Evolutionary conservation across 2,888 invertebrate species (phyloP), one percentile per base, ranked within the genome.

Genomic region (Chironomus tentans): DNA sequence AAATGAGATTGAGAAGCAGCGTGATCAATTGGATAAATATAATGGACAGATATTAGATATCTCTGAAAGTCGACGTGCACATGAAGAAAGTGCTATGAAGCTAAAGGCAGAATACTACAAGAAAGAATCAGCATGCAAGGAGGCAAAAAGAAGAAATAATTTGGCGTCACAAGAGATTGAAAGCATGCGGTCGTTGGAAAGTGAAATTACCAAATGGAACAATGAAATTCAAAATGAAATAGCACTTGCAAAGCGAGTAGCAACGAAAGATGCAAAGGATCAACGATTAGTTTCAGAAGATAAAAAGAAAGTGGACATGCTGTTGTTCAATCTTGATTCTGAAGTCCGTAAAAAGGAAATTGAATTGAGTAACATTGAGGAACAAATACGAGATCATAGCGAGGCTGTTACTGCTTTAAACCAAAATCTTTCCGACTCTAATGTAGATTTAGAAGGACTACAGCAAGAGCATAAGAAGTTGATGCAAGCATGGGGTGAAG

Each of bases 401-500:
- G 84, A 84, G 4, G 89, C 91, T 79, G 87, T 90, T 80, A 87
- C 88, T 77, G 82, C 84, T 13, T 80, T 88, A 15, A 85, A 86
- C 56, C 85, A 86, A 79, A 85, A 89, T 81, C 87, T 91, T 38
- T 87, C 89, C 0, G 87, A 90, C 77, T 90, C 90, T n/a, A 90
- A 89, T 77, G 88, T 90, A 0, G 92, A 93, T 80, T 83, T 93
- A 22, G 91, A 92, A 80, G 89, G 88, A 22, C 81, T 92, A 70
- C 89, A 91, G 79, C 84, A 87, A 70, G 92, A 93, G 79, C 89
- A 91, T 77, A 88, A 88, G 56, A 88, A 89, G 4, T 84, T 93
- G 18, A 86, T 90, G 78, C 88, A 88, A 79, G 86, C 91, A 5
- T 93, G 93, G 93, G 90, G 91, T 80, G 88, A 90, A 13, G 90